Conservation (phyloP, 2,888 invertebrate genomes). For the Athrips mouffetella region DNA sequence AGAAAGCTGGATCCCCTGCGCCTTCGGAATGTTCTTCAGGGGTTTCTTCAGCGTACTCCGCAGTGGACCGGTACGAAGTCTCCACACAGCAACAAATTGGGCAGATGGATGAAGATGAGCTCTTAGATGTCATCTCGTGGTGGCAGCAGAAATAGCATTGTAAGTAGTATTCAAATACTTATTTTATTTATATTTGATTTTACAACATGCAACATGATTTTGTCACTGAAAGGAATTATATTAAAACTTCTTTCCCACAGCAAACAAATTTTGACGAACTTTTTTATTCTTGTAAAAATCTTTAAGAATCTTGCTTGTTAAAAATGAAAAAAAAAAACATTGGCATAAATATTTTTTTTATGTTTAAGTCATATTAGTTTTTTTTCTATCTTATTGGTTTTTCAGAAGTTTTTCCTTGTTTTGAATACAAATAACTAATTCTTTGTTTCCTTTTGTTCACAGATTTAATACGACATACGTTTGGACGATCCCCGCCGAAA, state of each 20-base stretch:
- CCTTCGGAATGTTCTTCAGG: slow-evolving; percentile 84
- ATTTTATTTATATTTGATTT: neutral
- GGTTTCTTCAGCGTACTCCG: slow-evolving; percentile 71
- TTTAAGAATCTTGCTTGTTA: too few species aligned
- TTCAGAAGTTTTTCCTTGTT: neutral
- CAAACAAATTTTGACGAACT: too few species aligned
- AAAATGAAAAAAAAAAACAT: too few species aligned
- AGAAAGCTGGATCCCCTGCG: slow-evolving; percentile 84
- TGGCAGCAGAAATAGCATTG: slow-evolving; percentile 85
- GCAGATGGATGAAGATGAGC: slow-evolving; percentile 92
- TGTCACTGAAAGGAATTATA: too few species aligned
- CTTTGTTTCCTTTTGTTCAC: slow-evolving; percentile 51
- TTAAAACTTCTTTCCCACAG: too few species aligned
- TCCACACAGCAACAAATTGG: slow-evolving; percentile 78
- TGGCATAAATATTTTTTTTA: too few species aligned
- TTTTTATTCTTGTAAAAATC: too few species aligned
- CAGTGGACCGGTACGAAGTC: slow-evolving; percentile 64
- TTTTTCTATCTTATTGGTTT: neutral
- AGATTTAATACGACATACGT: slow-evolving; percentile 42
- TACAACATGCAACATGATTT: too few species aligned
- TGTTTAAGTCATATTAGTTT: too few species aligned
- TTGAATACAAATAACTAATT: slow-evolving; percentile 20
- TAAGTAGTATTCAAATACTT: slow-evolving; percentile 42
- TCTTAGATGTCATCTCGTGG: slow-evolving; percentile 90
- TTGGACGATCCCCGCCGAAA: slow-evolving; percentile 69